Evolutionary conservation across 2,888 invertebrate genomes (phyloP).

Genomic region (Lochmaea crataegi): DNA sequence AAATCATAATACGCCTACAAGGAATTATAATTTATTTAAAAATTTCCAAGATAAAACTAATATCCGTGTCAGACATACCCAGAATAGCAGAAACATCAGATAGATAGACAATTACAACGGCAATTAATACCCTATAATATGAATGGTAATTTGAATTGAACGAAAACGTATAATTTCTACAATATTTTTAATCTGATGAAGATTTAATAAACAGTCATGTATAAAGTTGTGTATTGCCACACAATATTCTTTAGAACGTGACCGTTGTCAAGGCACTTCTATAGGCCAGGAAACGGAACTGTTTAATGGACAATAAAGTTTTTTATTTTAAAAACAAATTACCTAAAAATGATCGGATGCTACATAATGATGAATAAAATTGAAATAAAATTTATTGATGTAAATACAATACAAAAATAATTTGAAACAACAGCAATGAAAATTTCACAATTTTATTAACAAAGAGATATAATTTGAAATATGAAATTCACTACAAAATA

Average conservation of each 20-base stretch:
- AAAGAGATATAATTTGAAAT: too few species aligned
- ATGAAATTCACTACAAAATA: too few species aligned
- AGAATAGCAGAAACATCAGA: background rate
- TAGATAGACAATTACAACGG: background rate
- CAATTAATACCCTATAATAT: background rate
- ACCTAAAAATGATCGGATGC: too few species aligned
- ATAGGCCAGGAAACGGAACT: background rate
- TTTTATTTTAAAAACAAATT: too few species aligned
- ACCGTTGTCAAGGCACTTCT: background rate
- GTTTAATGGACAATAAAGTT: background rate
- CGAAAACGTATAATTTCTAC: background rate
- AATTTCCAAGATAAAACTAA: background rate
- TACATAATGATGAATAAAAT: too few species aligned
- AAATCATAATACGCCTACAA: background rate
- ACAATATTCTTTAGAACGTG: conserved; percentile 6
- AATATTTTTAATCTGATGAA: conserved; percentile 8
- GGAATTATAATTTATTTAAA: background rate
- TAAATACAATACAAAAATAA: too few species aligned
- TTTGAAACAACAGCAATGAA: too few species aligned
- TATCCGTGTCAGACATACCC: conserved; percentile 2
- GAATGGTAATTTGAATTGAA: conserved; percentile 7
- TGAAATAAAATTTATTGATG: too few species aligned
- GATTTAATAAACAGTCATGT: conserved; percentile 1
- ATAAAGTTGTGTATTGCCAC: background rate
- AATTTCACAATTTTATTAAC: too few species aligned